Evolutionary conservation across 2,797 vertebrate genomes (phyloP).

Genomic region (Crypturellus tataupa): DNA sequence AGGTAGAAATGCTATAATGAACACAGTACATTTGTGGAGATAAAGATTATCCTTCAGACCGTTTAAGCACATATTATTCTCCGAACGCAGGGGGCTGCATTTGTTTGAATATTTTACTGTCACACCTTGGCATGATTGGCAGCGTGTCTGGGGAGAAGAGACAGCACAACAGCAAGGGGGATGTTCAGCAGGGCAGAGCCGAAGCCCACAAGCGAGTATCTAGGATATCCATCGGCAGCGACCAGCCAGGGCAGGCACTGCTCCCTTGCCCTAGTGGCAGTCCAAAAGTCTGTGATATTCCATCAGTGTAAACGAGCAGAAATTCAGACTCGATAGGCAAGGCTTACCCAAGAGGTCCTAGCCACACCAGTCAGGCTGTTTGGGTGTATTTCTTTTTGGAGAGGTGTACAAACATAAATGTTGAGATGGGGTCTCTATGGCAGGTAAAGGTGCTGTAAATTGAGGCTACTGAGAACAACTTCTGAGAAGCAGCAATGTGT

Average conservation of each 20-base stretch:
- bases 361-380: not conserved
- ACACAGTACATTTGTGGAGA: not conserved
- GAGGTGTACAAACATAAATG: not conserved
- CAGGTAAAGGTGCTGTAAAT: not conserved
- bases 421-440: not conserved
- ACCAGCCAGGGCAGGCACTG: not conserved
- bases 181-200: conserved; percentile 37
- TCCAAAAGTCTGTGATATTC: not conserved
- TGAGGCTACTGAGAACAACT: conserved; percentile 46
- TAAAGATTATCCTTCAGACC: not conserved
- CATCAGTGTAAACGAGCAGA: not conserved
- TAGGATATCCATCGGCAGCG: conserved; percentile 30
- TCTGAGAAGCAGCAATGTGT: conserved; percentile 44
- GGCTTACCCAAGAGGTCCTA: not conserved
- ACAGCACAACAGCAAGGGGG: not conserved
- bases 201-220: conserved; percentile 32
- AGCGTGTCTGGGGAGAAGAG: conserved; percentile 22
- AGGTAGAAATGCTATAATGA: not conserved
- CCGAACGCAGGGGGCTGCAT: not conserved
- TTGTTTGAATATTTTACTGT: conserved; percentile 7
- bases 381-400: not conserved
- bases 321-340: not conserved
- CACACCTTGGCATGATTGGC: conserved; percentile 10
- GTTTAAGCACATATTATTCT: not conserved
- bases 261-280: not conserved